A percentile compares a stretch with the other conserved stretches of the same genome.
Evolutionary conservation across 2,797 vertebrate species (phyloP).

Genomic region (Pampus argenteus): DNA sequence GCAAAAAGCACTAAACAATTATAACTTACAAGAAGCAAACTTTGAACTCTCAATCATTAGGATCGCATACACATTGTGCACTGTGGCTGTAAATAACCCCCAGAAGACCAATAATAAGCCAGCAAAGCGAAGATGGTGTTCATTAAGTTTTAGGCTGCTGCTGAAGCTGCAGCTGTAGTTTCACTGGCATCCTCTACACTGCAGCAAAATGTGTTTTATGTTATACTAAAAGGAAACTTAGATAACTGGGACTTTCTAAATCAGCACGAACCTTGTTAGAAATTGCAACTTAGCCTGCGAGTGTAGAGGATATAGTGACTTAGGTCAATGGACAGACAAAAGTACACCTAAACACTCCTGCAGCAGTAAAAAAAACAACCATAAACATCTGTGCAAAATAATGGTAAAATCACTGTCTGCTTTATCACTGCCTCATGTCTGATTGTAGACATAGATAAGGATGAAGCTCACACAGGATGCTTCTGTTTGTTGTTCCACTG

Average conservation of each 20-base stretch:
- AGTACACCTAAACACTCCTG: no score
- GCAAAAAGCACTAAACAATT: not conserved
- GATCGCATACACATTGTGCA: not conserved
- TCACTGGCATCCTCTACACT: not conserved
- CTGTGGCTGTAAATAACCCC: not conserved
- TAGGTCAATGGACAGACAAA: not conserved
- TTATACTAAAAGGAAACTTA: not conserved
- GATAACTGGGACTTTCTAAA: not conserved
- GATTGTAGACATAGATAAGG: slow-evolving; percentile 1
- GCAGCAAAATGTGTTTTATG: slow-evolving; percentile 22
- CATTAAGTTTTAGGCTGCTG: slow-evolving; percentile 8
- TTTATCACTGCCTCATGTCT: not conserved
- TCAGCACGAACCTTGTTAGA: not conserved
- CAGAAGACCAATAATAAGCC: not conserved
- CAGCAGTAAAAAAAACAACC: not conserved
- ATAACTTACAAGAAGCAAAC: not conserved
- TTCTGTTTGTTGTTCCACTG: slow-evolving; percentile 37
- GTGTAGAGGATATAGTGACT: not conserved
- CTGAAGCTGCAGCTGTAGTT: not conserved
- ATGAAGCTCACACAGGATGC: slow-evolving; percentile 21
- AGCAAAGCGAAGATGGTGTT: not conserved
- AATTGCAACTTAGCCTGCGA: not conserved
- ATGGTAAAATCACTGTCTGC: not conserved
- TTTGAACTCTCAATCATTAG: not conserved
- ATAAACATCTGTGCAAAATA: not conserved